Conservation (phyloP, 2,113 vertebrate species). For the Lepus timidus region DNA sequence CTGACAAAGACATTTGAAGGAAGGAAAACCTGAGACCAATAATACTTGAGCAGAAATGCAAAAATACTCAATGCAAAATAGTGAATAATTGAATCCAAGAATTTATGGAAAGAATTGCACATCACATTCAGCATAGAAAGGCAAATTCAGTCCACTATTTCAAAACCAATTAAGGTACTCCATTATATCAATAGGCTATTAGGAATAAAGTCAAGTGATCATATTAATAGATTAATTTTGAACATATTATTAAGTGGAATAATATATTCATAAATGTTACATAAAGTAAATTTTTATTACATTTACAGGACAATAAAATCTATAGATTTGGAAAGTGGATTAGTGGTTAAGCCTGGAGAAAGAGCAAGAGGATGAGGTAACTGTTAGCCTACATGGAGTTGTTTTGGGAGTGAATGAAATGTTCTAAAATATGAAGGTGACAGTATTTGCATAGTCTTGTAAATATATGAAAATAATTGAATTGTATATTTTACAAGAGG, state of each 20-base stretch:
- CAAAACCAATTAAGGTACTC: background rate
- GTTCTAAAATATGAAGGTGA: background rate
- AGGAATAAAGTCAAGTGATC: background rate
- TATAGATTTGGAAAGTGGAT: background rate
- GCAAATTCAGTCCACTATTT: background rate
- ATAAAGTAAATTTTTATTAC: background rate
- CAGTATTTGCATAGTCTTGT: background rate
- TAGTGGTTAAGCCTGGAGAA: background rate
- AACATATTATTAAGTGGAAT: background rate
- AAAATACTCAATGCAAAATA: background rate
- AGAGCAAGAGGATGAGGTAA: background rate
- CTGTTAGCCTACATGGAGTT: background rate
- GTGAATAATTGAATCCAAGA: background rate
- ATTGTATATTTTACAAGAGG: background rate
- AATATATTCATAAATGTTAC: background rate
- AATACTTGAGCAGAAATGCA: background rate
- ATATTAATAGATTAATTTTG: background rate
- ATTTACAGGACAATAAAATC: background rate
- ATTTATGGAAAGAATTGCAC: background rate
- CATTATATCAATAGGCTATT: background rate
- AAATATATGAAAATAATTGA: conserved; percentile 22
- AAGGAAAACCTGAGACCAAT: background rate
- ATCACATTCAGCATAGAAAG: background rate
- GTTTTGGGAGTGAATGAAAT: background rate
- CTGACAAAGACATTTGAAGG: background rate